Evolutionary conservation across 2,113 vertebrate species (phyloP).

Genomic region (Ciconia maguari): DNA sequence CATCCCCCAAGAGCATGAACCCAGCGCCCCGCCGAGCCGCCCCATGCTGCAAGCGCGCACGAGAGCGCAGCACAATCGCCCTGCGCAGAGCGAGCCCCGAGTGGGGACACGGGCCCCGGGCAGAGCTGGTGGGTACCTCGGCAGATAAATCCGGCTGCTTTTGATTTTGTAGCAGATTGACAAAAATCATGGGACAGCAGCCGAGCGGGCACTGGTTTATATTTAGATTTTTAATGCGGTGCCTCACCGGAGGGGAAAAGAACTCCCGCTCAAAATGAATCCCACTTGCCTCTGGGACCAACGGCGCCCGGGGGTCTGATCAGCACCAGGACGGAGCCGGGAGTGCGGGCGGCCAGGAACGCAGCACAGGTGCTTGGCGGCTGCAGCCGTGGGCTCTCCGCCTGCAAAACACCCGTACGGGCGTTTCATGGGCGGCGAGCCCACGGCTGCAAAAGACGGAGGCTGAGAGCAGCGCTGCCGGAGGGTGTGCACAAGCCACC

Average conservation of each 20-base stretch:
- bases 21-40: accelerated
- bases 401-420: accelerated
- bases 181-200: not conserved
- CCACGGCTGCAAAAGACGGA: not conserved
- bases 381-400: not conserved
- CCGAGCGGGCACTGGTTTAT: not conserved
- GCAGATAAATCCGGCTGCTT: not conserved
- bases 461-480: not conserved
- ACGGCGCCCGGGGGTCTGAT: accelerated
- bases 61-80: not conserved
- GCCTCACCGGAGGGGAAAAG: not conserved
- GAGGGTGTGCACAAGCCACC: not conserved
- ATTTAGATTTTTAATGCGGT: not conserved
- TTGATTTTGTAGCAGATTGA: not conserved
- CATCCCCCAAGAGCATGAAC: not conserved
- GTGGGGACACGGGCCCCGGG: too few relatives aligned
- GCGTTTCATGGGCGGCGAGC: not conserved
- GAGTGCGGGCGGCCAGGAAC: accelerated
- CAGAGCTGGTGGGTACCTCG: not conserved
- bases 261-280: not conserved
- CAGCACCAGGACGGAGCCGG: not conserved
- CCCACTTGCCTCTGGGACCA: not conserved
- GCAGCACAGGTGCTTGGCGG: accelerated
- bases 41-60: accelerated
- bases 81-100: not conserved